Percentiles rank a stretch among this genome's conserved stretches.
These are phyloP conservation scores for Bactericera cockerelli DNA, from an alignment of 1,140 invertebrate genomes.

Conservation along the genomic window DNA sequence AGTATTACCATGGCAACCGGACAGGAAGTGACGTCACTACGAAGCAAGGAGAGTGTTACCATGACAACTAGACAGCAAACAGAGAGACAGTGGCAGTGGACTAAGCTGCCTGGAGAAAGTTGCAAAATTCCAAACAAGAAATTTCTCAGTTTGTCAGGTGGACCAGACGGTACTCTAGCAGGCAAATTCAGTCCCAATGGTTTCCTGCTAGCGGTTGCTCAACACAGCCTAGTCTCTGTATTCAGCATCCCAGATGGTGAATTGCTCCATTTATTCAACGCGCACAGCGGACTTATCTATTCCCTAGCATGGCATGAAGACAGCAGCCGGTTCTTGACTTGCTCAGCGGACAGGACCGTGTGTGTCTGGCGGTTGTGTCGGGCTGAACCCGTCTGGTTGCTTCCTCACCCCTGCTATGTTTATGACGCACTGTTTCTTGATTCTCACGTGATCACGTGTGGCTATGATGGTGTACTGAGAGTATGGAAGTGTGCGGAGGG, in stretches of 20 bases:
- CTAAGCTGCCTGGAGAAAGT: slow-evolving; percentile 36
- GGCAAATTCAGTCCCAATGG: slow-evolving; percentile 34
- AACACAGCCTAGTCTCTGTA: slow-evolving; percentile 27
- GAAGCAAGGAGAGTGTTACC: too few species aligned
- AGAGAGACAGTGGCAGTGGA: slow-evolving; percentile 31
- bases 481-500: slow-evolving; percentile 33
- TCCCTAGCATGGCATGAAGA: slow-evolving; percentile 40
- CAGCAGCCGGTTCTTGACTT: slow-evolving; percentile 37
- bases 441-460: slow-evolving; percentile 38
- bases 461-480: slow-evolving; percentile 42
- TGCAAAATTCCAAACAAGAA: slow-evolving; percentile 43
- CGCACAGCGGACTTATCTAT: slow-evolving; percentile 37
- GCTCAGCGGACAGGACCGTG: slow-evolving; percentile 45
- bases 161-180: slow-evolving; percentile 33
- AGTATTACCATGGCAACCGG: too few species aligned
- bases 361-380: slow-evolving; percentile 36
- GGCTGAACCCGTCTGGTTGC: slow-evolving; percentile 8
- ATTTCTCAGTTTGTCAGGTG: slow-evolving; percentile 28
- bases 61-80: too few species aligned
- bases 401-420: slow-evolving; percentile 49
- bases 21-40: too few species aligned
- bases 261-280: not conserved
- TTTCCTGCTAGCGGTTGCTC: slow-evolving; percentile 36
- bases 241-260: not conserved
- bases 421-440: slow-evolving; percentile 40